Conservation (phyloP, 2,797 vertebrate species). For the Scyliorhinus canicula region DNA sequence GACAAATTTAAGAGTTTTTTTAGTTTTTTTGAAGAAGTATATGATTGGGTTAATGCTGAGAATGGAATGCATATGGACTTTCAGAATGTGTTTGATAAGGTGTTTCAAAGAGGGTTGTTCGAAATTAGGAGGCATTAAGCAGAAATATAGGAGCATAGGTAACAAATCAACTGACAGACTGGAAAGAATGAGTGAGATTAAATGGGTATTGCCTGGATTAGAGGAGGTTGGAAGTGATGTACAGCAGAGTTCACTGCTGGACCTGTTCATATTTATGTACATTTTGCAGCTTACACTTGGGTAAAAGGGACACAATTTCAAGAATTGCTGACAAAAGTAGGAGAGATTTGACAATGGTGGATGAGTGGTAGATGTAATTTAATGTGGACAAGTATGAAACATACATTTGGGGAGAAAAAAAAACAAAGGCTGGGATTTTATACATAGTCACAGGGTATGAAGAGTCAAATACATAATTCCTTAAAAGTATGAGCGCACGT, state of each 20-base stretch:
- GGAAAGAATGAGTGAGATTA: neutral
- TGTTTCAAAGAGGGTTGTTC: neutral
- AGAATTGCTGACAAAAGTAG: too few species aligned
- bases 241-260: neutral
- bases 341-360: too few species aligned
- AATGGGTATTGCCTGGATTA: neutral
- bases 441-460: too few species aligned
- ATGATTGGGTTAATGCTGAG: neutral
- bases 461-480: neutral
- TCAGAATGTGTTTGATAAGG: neutral
- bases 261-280: neutral
- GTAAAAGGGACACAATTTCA: neutral
- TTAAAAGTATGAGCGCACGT: too few species aligned
- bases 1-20: neutral
- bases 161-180: neutral
- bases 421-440: neutral
- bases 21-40: neutral
- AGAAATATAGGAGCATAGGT: neutral
- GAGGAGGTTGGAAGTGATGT: neutral
- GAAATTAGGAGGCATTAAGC: neutral
- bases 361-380: neutral
- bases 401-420: neutral
- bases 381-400: neutral
- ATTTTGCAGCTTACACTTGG: neutral
- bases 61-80: neutral